phyloP scores from a whole-genome alignment of 2,888 invertebrate genomes.

The Syrista parreyssii region DNA sequence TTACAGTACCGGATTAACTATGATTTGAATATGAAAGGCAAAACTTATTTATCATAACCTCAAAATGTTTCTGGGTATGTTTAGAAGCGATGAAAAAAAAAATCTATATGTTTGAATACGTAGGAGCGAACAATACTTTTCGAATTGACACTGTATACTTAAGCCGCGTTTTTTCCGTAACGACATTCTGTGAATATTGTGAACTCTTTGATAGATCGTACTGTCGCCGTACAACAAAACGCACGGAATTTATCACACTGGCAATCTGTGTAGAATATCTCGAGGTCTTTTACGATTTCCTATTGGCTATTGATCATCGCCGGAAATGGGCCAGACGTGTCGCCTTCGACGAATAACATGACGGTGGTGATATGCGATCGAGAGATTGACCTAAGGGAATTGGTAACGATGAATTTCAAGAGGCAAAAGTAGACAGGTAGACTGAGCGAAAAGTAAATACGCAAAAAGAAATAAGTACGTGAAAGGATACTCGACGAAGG shows the following conservation, averaged over 20 bases:
- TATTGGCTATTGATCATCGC: neutral
- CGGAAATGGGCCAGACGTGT: neutral
- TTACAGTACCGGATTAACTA: neutral
- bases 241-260: neutral
- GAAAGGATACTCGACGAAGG: neutral
- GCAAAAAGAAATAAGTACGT: neutral
- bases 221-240: neutral
- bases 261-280: neutral
- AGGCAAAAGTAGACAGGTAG: neutral
- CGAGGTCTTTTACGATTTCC: neutral
- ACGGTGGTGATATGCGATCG: neutral
- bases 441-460: neutral
- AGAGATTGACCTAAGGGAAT: neutral
- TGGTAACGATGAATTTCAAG: constrained; percentile 19
- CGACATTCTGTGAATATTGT: neutral
- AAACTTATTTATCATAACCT: neutral
- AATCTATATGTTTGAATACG: neutral
- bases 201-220: neutral
- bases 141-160: neutral
- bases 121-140: neutral
- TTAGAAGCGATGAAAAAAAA: neutral
- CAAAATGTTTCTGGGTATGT: neutral
- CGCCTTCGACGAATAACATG: neutral
- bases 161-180: neutral
- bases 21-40: neutral